Conservation (phyloP, 1,140 invertebrate genomes). For the Uloborus diversus region DNA sequence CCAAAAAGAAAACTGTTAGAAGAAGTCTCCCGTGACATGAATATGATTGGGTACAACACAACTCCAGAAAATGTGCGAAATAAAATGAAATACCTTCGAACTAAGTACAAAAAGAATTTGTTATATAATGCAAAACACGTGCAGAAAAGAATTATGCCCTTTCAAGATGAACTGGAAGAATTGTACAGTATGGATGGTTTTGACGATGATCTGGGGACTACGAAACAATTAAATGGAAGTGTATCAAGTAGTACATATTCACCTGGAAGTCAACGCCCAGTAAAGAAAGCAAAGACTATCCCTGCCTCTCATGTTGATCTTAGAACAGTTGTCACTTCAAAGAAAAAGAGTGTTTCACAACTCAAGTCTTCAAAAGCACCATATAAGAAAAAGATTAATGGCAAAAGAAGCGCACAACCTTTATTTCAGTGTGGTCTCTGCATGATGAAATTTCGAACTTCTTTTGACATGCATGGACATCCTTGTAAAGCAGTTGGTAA, state of each 20-base stretch:
- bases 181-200: slow-evolving; percentile 31
- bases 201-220: background rate
- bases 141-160: slow-evolving; percentile 22
- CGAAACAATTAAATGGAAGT: slow-evolving; percentile 1
- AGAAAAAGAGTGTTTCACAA: background rate
- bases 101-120: slow-evolving; percentile 1
- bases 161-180: slow-evolving; percentile 14
- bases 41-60: slow-evolving; percentile 21
- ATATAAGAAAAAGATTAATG: background rate
- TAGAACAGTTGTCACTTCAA: slow-evolving; percentile 29
- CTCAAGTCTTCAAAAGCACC: background rate
- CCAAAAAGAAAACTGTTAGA: slow-evolving; percentile 30
- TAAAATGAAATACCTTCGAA: slow-evolving; percentile 41
- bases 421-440: slow-evolving; percentile 48
- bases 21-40: slow-evolving; percentile 34
- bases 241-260: background rate
- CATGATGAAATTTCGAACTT: slow-evolving; percentile 41
- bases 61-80: slow-evolving; percentile 32
- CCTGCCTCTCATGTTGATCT: slow-evolving; percentile 46
- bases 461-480: slow-evolving; percentile 45
- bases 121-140: slow-evolving; percentile 39
- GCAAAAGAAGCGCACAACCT: background rate
- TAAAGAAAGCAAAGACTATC: background rate
- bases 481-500: background rate
- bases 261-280: background rate